Conservation (phyloP, 1,140 invertebrate genomes). For the Bombus waltoni region DNA sequence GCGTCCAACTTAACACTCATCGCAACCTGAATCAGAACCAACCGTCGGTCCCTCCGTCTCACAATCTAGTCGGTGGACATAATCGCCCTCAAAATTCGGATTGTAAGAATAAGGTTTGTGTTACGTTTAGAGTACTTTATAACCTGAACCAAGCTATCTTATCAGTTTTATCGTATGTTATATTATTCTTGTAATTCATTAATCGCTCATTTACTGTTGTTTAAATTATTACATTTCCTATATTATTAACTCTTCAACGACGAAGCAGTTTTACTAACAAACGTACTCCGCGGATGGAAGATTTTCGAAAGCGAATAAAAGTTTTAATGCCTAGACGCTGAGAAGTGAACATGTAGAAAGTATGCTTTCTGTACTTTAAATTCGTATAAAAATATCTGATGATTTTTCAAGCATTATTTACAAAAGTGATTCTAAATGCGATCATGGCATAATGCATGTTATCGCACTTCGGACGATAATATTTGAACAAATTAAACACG, state of each 20-base stretch:
- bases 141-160: not conserved
- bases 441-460: not conserved
- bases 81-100: conserved; percentile 74
- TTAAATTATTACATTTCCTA: not conserved
- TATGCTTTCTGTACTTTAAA: not conserved
- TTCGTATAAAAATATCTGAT: not conserved
- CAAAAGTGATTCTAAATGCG: not conserved
- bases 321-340: not conserved
- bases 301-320: not conserved
- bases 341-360: not conserved
- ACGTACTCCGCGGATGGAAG: not conserved
- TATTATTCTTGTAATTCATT: not conserved
- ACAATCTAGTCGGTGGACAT: conserved; percentile 72
- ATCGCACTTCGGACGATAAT: not conserved
- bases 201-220: not conserved
- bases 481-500: not conserved
- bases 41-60: conserved; percentile 70
- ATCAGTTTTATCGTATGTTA: conserved; percentile 8
- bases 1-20: conserved; percentile 87
- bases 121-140: not conserved
- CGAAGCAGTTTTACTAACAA: not conserved
- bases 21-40: conserved; percentile 81
- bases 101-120: conserved; percentile 75
- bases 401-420: not conserved
- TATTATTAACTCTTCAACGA: not conserved